Conservation (phyloP, 2,797 vertebrate genomes). For the Gymnoscopelus microlampas region DNA sequence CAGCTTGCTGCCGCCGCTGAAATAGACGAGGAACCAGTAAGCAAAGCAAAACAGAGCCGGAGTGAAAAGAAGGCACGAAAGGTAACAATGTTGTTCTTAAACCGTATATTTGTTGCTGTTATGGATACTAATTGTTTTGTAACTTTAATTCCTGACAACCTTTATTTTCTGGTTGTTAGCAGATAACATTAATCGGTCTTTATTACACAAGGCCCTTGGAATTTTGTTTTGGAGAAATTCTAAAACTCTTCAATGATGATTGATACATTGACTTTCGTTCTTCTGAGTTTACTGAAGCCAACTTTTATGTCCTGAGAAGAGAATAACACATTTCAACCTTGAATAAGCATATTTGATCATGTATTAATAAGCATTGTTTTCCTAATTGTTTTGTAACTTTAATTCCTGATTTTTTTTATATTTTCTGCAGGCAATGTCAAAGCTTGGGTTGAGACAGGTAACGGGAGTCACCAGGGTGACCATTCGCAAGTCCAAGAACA, state of each 20-base stretch:
- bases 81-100: slow-evolving; percentile 69
- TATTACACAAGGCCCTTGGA: not conserved
- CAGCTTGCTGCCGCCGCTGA: slow-evolving; percentile 97
- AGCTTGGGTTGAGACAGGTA: slow-evolving; percentile 97
- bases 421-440: slow-evolving; percentile 93
- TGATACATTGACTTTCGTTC: slow-evolving; percentile 91
- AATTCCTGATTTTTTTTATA: not conserved
- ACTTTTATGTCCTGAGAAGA: slow-evolving; percentile 85
- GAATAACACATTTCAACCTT: not conserved
- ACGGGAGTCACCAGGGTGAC: slow-evolving; percentile 98
- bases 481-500: slow-evolving; percentile 99
- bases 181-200: not conserved
- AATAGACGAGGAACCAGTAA: slow-evolving; percentile 97
- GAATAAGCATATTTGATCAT: not conserved
- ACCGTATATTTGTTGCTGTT: too few species aligned
- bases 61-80: slow-evolving; percentile 99
- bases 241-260: slow-evolving; percentile 84
- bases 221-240: not conserved
- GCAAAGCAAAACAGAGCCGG: slow-evolving; percentile 99
- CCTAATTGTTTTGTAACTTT: slow-evolving; percentile 4
- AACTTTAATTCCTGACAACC: too few species aligned
- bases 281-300: slow-evolving; percentile 92
- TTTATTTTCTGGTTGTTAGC: not conserved
- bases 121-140: too few species aligned
- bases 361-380: slow-evolving; percentile 18